Conservation (phyloP, 2,797 vertebrate species). For the Malurus splendens region DNA sequence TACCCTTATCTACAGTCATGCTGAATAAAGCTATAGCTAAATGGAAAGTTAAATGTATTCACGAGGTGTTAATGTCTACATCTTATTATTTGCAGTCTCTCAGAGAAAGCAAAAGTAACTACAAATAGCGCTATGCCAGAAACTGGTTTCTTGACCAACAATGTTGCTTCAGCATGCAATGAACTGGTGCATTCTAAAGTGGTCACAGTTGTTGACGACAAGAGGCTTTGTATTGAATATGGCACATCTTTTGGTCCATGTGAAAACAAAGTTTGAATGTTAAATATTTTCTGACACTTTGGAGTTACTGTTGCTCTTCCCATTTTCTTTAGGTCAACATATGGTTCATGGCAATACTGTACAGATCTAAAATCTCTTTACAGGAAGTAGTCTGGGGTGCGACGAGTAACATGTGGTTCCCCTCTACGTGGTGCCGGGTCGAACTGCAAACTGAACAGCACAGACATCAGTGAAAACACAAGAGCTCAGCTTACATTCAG, state of each 20-base stretch:
- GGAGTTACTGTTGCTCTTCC: constrained; percentile 81
- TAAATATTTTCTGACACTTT: constrained; percentile 83
- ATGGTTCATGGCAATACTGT: constrained; percentile 85
- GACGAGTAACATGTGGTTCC: constrained; percentile 93
- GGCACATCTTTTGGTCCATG: constrained; percentile 92
- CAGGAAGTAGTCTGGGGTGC: constrained; percentile 97
- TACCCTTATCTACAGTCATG: constrained; percentile 88
- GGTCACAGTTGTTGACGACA: constrained; percentile 78
- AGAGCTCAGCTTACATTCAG: neutral
- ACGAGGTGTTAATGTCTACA: constrained; percentile 82
- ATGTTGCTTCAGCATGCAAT: constrained; percentile 89
- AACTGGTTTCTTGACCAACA: constrained; percentile 80
- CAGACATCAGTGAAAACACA: neutral
- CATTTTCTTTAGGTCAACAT: constrained; percentile 75
- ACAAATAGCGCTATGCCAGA: constrained; percentile 83
- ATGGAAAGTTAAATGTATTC: constrained; percentile 82
- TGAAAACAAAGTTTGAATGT: constrained; percentile 77
- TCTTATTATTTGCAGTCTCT: constrained; percentile 81
- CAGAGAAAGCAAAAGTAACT: constrained; percentile 87
- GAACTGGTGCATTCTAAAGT: constrained; percentile 82
- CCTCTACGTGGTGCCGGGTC: constrained; percentile 94
- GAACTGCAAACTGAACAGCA: constrained; percentile 89
- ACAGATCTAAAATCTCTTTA: constrained; percentile 83
- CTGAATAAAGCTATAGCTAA: constrained; percentile 85
- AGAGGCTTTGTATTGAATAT: constrained; percentile 86